Base-by-base conservation (phyloP, 2,888 invertebrate species). In the Amblyteles armatorius region DNA sequence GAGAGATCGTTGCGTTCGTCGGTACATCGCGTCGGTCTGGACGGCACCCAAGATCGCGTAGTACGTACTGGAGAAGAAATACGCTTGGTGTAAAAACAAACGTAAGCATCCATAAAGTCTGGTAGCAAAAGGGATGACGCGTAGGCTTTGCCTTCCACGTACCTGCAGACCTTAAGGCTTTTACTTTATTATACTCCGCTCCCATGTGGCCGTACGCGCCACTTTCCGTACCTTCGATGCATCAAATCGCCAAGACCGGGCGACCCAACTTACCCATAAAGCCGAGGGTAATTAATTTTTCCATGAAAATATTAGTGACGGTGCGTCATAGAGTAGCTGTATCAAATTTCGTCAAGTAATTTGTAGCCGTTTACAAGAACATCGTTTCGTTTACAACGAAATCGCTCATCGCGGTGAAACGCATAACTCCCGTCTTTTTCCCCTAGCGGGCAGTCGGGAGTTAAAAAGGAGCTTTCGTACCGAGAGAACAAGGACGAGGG, bases 71-170 rank as follows among this genome's bases (percentile, higher is more conserved):
- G 33, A 19, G 36, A 33, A 71, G 79, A 76, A 71, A 74, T 79
- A 74, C 79, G 74, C 63, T 69, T 63, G 65, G 52, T 36, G 48
- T 76, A 79, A 79, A 79, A 77, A 67, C 16, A 63, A 60, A 74
- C 69, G 81, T 80, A 60, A 81, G 77, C 55, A 68, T 33, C 72
- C 82, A 69, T 80, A 84, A 82, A 84, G 84, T 72, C 60, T 71
- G 57, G 76, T 76, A 65, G 72, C 67, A 55, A 67, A 69, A 63
- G 81, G 71, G 79, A 78, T 78, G 77, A 78, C 60, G 40, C 50
- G 57, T 69, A 73, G 71, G 67, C 22, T 57, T 78, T 36, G 55
- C n/a, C 50, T 44, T 26, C 0, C n/a, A 13, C 40, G n/a, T 33
- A 16, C 63, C 33, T 26, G 60, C 13, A 74, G 44, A 55, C 44